These are phyloP conservation scores for Allophyes oxyacanthae DNA, from an alignment of 2,888 invertebrate species.

Conservation along the genomic window DNA sequence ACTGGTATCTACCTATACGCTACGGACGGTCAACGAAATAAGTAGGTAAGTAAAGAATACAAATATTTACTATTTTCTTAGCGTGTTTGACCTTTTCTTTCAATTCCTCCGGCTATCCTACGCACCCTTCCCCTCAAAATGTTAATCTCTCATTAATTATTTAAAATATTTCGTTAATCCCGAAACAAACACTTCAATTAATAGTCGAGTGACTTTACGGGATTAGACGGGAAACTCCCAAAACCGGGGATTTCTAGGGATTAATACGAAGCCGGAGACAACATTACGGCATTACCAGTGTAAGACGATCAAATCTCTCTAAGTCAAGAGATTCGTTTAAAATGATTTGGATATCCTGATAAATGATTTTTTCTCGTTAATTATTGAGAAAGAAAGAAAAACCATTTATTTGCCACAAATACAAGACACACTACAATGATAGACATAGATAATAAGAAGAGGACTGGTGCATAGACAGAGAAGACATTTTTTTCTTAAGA, in stretches of 20 bases:
- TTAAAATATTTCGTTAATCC: slow-evolving; percentile 55
- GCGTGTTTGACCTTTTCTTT: neutral
- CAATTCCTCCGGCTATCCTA: slow-evolving; percentile 11
- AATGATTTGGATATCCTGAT: slow-evolving; percentile 48
- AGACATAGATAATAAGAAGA: too few species aligned
- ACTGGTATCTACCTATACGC: too few species aligned
- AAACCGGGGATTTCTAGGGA: slow-evolving; percentile 56
- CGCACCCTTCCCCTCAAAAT: slow-evolving; percentile 23
- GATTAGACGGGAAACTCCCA: slow-evolving; percentile 58
- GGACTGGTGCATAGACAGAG: too few species aligned
- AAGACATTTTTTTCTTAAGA: too few species aligned
- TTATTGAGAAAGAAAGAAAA: too few species aligned
- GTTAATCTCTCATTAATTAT: slow-evolving; percentile 37
- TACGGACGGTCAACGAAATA: too few species aligned
- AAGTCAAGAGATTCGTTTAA: slow-evolving; percentile 43
- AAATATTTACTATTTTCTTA: slow-evolving; percentile 4
- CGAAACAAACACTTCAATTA: slow-evolving; percentile 65
- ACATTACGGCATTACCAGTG: slow-evolving; percentile 65
- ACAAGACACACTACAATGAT: too few species aligned
- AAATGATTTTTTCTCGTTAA: neutral
- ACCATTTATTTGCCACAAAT: too few species aligned
- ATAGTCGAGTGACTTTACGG: slow-evolving; percentile 67
- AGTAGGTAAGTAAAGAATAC: too few species aligned
- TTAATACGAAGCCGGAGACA: slow-evolving; percentile 62
- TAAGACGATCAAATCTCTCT: slow-evolving; percentile 60